A percentile compares a stretch with the other conserved stretches of the same genome.
Conservation (phyloP, 2,888 invertebrate species). For the Teinopalpus imperialis region DNA sequence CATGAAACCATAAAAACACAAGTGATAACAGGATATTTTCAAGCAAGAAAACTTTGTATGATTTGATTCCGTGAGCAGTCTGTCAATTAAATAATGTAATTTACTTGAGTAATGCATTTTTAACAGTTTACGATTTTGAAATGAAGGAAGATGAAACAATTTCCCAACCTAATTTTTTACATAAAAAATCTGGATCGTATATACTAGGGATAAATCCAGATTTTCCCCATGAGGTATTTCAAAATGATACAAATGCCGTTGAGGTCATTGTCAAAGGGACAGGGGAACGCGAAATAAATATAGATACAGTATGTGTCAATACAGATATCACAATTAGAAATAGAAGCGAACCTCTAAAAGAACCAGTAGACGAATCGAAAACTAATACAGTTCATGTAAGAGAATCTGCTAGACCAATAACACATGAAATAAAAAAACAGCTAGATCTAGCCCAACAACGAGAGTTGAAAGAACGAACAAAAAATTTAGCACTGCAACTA, state of each 20-base stretch:
- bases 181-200: conserved; percentile 36
- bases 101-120: no score
- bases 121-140: conserved; percentile 22
- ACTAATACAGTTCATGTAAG: conserved; percentile 40
- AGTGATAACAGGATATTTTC: conserved; percentile 16
- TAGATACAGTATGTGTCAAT: conserved; percentile 21
- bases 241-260: conserved; percentile 63
- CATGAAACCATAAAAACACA: conserved; percentile 14
- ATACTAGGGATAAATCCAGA: conserved; percentile 10
- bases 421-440: conserved; percentile 56
- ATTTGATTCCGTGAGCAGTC: not conserved
- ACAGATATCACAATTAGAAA: conserved; percentile 28
- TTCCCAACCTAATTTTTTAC: no score
- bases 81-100: no score
- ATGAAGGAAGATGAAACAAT: no score
- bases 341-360: conserved; percentile 43
- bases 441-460: conserved; percentile 46
- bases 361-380: conserved; percentile 45
- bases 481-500: conserved; percentile 48
- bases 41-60: not conserved
- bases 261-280: conserved; percentile 64
- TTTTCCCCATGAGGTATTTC: conserved; percentile 53
- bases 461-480: conserved; percentile 49
- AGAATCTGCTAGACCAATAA: conserved; percentile 45
- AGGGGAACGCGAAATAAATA: conserved; percentile 37